phyloP scores from a whole-genome alignment of 2,797 vertebrate genomes.

The Trachurus trachurus region DNA sequence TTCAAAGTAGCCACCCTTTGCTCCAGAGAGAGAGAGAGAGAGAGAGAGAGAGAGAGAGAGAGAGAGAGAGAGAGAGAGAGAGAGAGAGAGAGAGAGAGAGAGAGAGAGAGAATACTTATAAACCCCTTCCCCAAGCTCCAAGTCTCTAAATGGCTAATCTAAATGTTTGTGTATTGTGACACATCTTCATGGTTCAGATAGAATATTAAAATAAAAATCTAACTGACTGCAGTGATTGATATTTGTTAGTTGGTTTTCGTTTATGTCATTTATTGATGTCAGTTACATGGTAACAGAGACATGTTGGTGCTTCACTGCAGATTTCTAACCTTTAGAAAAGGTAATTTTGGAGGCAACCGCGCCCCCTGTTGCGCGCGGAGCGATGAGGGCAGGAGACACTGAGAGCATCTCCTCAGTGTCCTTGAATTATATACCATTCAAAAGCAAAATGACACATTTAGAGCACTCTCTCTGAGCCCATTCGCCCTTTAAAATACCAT shows the following conservation, averaged over 20 bases:
- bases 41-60: too few species aligned
- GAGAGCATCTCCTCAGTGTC: constrained; percentile 53
- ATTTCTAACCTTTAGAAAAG: background rate
- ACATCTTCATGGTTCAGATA: background rate
- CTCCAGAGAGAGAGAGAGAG: too few species aligned
- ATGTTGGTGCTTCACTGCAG: background rate
- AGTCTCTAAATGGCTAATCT: background rate
- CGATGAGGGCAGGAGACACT: constrained; percentile 16
- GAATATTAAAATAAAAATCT: background rate
- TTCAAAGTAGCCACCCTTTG: too few species aligned
- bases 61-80: too few species aligned
- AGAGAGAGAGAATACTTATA: too few species aligned
- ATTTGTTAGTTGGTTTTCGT: background rate
- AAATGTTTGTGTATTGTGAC: background rate
- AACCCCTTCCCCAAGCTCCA: background rate
- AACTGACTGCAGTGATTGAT: background rate
- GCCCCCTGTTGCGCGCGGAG: constrained; percentile 67
- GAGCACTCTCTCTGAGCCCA: background rate
- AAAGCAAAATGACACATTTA: background rate
- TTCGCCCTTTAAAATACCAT: background rate
- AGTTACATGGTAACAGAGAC: too few species aligned
- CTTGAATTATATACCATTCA: constrained; percentile 45
- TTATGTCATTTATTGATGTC: too few species aligned
- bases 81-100: too few species aligned
- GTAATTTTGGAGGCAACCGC: constrained; percentile 55